These are phyloP conservation scores for Hystrix brachyura DNA, from an alignment of 2,113 vertebrate species.

Conservation along the genomic window DNA sequence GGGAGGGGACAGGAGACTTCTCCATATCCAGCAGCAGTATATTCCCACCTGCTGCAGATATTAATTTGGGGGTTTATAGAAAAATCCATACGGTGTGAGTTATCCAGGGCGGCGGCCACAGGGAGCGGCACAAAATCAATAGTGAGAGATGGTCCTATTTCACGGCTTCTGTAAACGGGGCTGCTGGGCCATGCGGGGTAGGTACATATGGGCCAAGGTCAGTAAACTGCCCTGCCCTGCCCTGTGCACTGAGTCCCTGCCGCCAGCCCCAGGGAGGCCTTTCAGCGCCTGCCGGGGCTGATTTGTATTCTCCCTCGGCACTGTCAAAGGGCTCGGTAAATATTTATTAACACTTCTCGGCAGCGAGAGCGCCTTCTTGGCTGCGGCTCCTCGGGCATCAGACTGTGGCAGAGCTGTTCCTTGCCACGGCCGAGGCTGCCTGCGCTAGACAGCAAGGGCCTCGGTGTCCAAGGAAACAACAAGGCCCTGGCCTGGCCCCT, in stretches of 20 bases:
- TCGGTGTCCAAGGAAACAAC: neutral
- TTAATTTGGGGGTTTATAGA: conserved; percentile 93
- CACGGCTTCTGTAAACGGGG: conserved; percentile 94
- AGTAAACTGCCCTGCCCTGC: neutral
- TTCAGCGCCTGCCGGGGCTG: neutral
- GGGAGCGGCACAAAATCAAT: conserved; percentile 94
- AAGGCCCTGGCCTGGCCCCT: neutral
- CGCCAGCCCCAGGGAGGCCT: neutral
- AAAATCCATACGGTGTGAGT: conserved; percentile 96
- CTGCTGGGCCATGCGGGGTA: conserved; percentile 89
- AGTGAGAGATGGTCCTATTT: conserved; percentile 95
- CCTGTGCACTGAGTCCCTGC: neutral
- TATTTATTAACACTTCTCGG: conserved; percentile 72
- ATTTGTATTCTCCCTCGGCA: conserved; percentile 34
- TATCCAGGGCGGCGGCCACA: conserved; percentile 91
- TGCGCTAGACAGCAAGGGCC: neutral
- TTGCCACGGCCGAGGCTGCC: neutral
- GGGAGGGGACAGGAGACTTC: conserved; percentile 66
- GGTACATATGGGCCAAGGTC: conserved; percentile 61
- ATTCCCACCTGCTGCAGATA: conserved; percentile 86
- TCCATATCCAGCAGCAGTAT: conserved; percentile 81
- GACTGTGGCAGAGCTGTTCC: conserved; percentile 44
- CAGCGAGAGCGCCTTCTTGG: conserved; percentile 58
- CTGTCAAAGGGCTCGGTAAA: conserved; percentile 75
- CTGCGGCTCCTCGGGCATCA: conserved; percentile 48